Conservation (phyloP, 2,113 vertebrate genomes). For the Podocnemis expansa region DNA sequence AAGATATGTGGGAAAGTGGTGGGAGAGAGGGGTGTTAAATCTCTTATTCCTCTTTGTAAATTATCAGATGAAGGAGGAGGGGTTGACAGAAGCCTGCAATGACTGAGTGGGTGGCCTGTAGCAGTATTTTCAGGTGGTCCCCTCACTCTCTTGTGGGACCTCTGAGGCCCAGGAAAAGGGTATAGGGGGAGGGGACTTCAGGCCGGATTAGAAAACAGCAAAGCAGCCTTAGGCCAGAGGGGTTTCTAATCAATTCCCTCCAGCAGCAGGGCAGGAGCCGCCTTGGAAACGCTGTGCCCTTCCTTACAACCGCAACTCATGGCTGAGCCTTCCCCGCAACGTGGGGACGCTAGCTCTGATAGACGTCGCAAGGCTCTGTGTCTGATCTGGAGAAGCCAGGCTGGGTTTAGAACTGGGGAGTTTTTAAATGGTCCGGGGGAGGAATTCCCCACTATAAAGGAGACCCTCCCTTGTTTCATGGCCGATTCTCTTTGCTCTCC, state of each 20-base stretch:
- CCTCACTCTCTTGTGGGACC: constrained; percentile 67
- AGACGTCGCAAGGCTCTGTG: background rate
- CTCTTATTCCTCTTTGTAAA: constrained; percentile 53
- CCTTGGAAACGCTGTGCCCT: background rate
- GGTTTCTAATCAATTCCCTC: background rate
- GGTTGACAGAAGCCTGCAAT: constrained; percentile 56
- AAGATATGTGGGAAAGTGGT: constrained; percentile 71
- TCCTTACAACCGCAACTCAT: background rate
- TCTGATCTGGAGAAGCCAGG: background rate
- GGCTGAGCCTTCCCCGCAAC: background rate
- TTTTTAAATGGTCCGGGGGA: background rate
- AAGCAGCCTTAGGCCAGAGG: constrained; percentile 14
- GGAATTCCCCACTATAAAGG: background rate
- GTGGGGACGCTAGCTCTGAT: background rate
- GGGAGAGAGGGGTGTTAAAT: constrained; percentile 24
- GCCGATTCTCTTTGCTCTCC: background rate
- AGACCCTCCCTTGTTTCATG: background rate
- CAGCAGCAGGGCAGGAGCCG: background rate
- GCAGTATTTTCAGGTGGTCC: constrained; percentile 76
- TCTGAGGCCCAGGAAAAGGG: constrained; percentile 73
- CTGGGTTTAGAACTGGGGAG: background rate
- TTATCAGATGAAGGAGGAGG: constrained; percentile 35
- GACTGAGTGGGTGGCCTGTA: constrained; percentile 76
- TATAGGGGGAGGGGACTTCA: constrained; percentile 54
- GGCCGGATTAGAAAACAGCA: constrained; percentile 43